A percentile compares a stretch with the other conserved stretches of the same genome.
Evolutionary conservation across 2,888 invertebrate species (phyloP).

Genomic region (Unio pictorum): DNA sequence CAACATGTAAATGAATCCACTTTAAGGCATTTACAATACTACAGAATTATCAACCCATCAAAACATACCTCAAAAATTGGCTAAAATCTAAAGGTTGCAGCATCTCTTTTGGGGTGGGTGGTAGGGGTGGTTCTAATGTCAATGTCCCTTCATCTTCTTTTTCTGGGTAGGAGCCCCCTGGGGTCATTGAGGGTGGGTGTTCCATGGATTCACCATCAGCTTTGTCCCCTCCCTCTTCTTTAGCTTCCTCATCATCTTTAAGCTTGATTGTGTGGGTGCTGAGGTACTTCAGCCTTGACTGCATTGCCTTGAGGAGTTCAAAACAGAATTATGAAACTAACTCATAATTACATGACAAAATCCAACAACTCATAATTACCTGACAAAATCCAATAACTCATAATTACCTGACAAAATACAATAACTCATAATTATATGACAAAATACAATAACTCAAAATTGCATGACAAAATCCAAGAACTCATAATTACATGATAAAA

Average conservation of each 20-base stretch:
- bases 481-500: no score
- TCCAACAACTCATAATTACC: no score
- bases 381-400: no score
- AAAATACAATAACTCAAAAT: no score
- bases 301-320: conserved; percentile 55
- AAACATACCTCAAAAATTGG: conserved; percentile 63
- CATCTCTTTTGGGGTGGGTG: conserved; percentile 62
- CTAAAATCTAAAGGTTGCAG: conserved; percentile 66
- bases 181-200: conserved; percentile 45
- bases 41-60: background rate
- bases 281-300: conserved; percentile 68
- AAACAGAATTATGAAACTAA: conserved; percentile 1
- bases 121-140: conserved; percentile 63
- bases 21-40: no score
- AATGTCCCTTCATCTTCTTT: conserved; percentile 56
- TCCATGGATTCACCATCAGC: conserved; percentile 27
- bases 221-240: conserved; percentile 31
- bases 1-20: no score
- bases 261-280: conserved; percentile 65
- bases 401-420: no score
- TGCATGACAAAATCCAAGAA: no score
- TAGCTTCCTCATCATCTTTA: conserved; percentile 44
- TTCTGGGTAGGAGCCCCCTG: conserved; percentile 44
- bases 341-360: no score
- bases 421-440: no score